Percentiles rank a stretch among this genome's conserved stretches.
These are phyloP conservation scores for Irena cyanogastra DNA, from an alignment of 2,113 vertebrate genomes.

Conservation along the genomic window DNA sequence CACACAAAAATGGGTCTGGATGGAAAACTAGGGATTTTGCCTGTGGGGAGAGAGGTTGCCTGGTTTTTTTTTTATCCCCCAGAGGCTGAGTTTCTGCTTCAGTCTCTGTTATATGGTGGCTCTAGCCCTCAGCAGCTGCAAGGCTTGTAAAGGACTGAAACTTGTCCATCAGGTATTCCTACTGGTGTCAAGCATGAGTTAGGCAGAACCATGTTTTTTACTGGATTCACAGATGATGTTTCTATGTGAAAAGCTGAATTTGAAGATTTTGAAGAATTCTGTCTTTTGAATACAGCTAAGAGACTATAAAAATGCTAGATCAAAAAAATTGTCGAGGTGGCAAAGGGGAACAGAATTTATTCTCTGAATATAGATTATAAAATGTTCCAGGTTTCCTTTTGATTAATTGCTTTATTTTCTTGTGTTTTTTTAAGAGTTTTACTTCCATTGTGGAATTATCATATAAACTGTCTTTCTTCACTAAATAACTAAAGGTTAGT, in stretches of 20 bases:
- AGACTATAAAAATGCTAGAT: not conserved
- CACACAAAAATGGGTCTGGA: not conserved
- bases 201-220: not conserved
- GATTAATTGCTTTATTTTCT: not conserved
- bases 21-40: not conserved
- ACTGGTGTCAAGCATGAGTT: not conserved
- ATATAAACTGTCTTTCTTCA: not conserved
- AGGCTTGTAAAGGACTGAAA: not conserved
- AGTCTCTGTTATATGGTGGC: not conserved
- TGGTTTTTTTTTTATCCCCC: not conserved
- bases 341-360: not conserved
- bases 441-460: not conserved
- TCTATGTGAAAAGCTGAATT: not conserved
- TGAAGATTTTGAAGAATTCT: not conserved
- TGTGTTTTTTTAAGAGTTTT: not conserved
- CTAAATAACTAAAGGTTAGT: not conserved
- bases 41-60: not conserved
- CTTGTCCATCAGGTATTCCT: fast-evolving
- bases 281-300: not conserved
- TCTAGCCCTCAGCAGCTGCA: not conserved
- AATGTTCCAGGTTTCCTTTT: not conserved
- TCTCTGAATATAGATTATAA: not conserved
- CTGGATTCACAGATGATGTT: not conserved
- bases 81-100: not conserved
- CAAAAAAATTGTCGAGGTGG: not conserved